Base-by-base conservation (phyloP, 1,140 invertebrate genomes). In the Drosophila ficusphila region DNA sequence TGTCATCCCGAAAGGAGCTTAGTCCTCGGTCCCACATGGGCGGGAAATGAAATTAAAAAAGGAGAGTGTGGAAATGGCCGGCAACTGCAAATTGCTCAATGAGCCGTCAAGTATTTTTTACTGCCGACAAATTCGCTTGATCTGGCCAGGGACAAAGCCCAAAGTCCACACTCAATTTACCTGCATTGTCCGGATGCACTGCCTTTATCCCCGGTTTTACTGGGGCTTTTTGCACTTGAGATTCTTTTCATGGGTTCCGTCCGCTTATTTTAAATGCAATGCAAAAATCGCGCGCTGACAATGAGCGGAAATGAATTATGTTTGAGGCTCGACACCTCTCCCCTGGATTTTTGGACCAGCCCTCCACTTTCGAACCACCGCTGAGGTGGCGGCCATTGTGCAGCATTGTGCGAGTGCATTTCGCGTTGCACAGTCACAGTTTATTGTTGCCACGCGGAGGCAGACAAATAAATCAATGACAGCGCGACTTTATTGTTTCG, bases 381-480 rank as follows among this genome's bases (percentile, higher is more conserved):
- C 68, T 82, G 73, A 82, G 79, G 69, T 76, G 60, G 53, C 60
- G 42, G 51, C 68, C 68, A 62, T 77, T 62, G 71, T 79, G 76
- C 79, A 86, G 76, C 81, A 85, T 85, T 85, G 81, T 85, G 81
- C 81, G 76, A 88, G 82, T 88, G 82, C 82, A 88, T 88, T 88
- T 88, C 82, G 82, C 58, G 44, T 25, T 62, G 62, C 62, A 67
- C 70, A 54, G 51, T 64, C 70, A 69, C 60, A 86, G 69, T 82
- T 81, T 88, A 88, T 88, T 88, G 82, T 88, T 88, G 74, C 79
- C 69, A 76, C 82, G 82, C 77, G 73, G 62, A 51, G 61, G 82
- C 82, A 88, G 82, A 88, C 82, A 88, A 88, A 88, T 88, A 88
- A 88, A 88, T 88, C 82, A 88, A 88, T 88, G 82, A 88, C 82